Evolutionary conservation across 2,113 vertebrate genomes (phyloP), one percentile per base, ranked within the genome.

Genomic region (Oncorhynchus gorbuscha): DNA sequence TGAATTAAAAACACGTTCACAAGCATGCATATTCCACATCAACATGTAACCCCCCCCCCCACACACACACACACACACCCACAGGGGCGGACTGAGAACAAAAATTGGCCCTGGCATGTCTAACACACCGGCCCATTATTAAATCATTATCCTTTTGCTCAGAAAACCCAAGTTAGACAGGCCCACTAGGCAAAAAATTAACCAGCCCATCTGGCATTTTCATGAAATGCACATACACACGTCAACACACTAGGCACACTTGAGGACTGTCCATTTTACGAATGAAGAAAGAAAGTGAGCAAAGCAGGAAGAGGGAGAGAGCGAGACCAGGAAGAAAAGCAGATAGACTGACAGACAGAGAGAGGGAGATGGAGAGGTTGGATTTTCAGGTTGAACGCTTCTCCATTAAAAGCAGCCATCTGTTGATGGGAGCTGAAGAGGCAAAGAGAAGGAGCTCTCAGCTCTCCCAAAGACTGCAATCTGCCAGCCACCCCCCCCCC

Each of bases 321-420:
- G 7, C 24, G 59, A 62, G 5, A 24, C n/a, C 18, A 20, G 18
- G 16, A 45, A 45, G 39, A 45, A 11, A 45, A 11, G 39, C 9
- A 58, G 51, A 58, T 3, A 45, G 67, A 39, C 30, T 18, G 8
- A 69, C 30, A 72, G 75, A 74, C 51, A 20, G 66, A 66, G 65
- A 22, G 65, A 18, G 65, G 18, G 65, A 18, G 55, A 73, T 69
- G 49, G 64, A 64, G 75, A 75, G 22, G 69, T 35, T 16, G 39
- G 74, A 83, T 85, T 81, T 88, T 88, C 83, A 89, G 88, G 86
- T 81, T 88, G 88, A 88, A 64, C 77, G 78, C 83, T 80, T 18
- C 78, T 78, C 86, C 71, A 82, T 82, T 87, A 87, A 84, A 80
- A 79, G 79, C 76, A 81, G 88, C 88, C 84, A 88, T 88, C 86